Percentiles rank a stretch among this genome's conserved stretches.
Conservation (phyloP, 2,888 invertebrate genomes). For the Cerceris rybyensis region DNA sequence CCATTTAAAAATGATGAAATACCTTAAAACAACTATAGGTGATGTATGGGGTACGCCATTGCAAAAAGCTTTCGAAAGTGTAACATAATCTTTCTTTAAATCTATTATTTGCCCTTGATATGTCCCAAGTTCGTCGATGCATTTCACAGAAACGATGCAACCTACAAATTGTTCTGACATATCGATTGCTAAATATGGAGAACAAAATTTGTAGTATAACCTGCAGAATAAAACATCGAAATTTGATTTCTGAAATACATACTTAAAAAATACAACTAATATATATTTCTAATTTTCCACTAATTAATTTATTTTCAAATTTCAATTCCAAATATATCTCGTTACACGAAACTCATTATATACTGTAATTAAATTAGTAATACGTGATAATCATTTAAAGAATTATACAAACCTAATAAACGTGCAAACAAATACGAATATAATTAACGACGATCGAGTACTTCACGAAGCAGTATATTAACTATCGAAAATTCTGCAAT, state of each 20-base stretch:
- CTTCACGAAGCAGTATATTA: not conserved
- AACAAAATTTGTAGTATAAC: not conserved
- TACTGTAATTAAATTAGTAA: not conserved
- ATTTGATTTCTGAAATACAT: not conserved
- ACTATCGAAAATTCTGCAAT: slow-evolving; percentile 1
- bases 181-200: slow-evolving; percentile 28
- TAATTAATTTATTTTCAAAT: not conserved
- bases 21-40: slow-evolving; percentile 86
- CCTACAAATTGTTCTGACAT: slow-evolving; percentile 83
- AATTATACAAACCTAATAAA: slow-evolving; percentile 35
- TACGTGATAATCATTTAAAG: not conserved
- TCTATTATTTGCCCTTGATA: slow-evolving; percentile 91
- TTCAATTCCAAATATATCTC: not conserved
- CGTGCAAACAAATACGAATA: slow-evolving; percentile 12
- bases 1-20: slow-evolving; percentile 53
- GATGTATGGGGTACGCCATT: slow-evolving; percentile 88
- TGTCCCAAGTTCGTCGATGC: slow-evolving; percentile 89
- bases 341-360: not conserved
- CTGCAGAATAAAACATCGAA: not conserved
- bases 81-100: slow-evolving; percentile 88
- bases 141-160: slow-evolving; percentile 92
- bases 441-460: slow-evolving; percentile 2
- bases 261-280: not conserved
- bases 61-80: slow-evolving; percentile 90
- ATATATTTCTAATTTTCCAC: not conserved